Percentiles rank a stretch among this genome's conserved stretches.
These are phyloP conservation scores for Python bivittatus DNA, from an alignment of 2,113 vertebrate species.

Conservation along the genomic window DNA sequence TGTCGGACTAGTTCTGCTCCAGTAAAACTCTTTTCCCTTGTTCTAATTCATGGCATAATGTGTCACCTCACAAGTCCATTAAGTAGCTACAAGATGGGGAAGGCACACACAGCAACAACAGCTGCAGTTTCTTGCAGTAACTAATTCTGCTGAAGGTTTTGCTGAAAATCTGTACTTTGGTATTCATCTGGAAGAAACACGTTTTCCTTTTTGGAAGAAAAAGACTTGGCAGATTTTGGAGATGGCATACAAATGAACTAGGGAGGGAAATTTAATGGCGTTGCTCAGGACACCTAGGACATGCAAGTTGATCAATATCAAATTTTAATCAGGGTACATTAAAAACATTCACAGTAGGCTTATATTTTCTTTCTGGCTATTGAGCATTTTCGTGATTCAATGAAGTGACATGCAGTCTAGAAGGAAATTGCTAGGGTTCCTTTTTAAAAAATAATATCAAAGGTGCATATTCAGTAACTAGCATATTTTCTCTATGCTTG, in stretches of 20 bases:
- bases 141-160: background rate
- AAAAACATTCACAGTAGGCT: constrained; percentile 52
- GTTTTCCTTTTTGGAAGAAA: background rate
- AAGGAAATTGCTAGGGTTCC: background rate
- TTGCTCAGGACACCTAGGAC: constrained; percentile 58
- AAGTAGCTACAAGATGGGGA: background rate
- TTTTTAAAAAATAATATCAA: background rate
- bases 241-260: constrained; percentile 15
- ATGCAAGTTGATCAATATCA: constrained; percentile 64
- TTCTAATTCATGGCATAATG: background rate
- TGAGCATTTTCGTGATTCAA: constrained; percentile 36
- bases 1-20: background rate
- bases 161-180: background rate
- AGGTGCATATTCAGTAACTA: background rate
- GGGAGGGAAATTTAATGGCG: constrained; percentile 49
- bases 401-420: background rate
- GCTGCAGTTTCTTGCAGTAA: background rate
- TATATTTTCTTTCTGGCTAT: constrained; percentile 45
- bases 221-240: constrained; percentile 1
- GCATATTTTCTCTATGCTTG: background rate
- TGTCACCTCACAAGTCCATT: background rate
- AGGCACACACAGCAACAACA: background rate
- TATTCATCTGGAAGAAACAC: background rate
- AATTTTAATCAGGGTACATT: constrained; percentile 52
- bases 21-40: background rate